phyloP scores from a whole-genome alignment of 2,888 invertebrate genomes.

The Helleia helle region DNA sequence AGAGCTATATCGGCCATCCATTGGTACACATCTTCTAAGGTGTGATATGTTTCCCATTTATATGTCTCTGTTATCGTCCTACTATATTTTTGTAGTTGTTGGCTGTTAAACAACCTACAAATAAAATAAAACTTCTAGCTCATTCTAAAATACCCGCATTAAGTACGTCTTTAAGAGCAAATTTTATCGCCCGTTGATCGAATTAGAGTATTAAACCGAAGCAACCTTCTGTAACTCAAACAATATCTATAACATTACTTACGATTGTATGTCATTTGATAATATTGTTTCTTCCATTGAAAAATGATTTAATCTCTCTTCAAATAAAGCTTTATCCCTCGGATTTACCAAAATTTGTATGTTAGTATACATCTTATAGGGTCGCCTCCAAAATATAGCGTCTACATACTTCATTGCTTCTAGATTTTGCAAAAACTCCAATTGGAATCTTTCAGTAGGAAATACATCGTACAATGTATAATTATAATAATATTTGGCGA shows the following conservation, averaged over 20 bases:
- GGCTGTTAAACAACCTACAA: conserved; percentile 39
- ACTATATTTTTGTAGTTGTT: conserved; percentile 28
- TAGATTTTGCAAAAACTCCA: conserved; percentile 43
- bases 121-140: too few relatives aligned
- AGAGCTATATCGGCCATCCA: conserved; percentile 68
- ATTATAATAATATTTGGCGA: conserved; percentile 33
- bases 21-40: conserved; percentile 70
- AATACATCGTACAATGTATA: conserved; percentile 31
- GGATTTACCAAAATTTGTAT: conserved; percentile 42
- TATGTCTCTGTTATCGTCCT: conserved; percentile 29
- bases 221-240: too few relatives aligned
- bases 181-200: too few relatives aligned
- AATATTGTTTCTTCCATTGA: conserved; percentile 27
- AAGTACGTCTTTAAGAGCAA: too few relatives aligned
- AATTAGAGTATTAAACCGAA: too few relatives aligned
- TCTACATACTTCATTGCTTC: conserved; percentile 39
- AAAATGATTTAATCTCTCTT: conserved; percentile 38
- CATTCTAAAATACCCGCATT: too few relatives aligned
- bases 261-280: conserved; percentile 38
- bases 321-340: conserved; percentile 30
- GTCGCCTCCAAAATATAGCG: conserved; percentile 42
- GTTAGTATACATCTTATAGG: conserved; percentile 34
- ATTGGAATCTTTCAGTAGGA: conserved; percentile 33
- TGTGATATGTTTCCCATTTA: conserved; percentile 73
- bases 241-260: conserved; percentile 16